Base-by-base conservation (phyloP, 2,113 vertebrate genomes). In the Gasterosteus nipponicus region DNA sequence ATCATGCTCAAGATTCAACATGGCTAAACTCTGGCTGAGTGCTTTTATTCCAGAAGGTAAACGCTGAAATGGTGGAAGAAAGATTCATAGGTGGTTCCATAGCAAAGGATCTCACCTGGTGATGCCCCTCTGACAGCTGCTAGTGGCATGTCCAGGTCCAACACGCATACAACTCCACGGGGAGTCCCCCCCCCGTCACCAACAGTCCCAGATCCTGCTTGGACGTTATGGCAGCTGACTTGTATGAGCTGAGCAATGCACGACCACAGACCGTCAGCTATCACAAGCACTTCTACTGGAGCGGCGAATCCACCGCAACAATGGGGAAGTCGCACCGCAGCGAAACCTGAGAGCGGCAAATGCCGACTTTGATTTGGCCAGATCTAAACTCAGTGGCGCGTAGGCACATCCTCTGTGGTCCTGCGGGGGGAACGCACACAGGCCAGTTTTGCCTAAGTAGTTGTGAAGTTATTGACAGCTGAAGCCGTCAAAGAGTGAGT, bases 391-490 rank as follows among this genome's bases (percentile, higher is more conserved):
- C 15, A 0, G 22, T 60, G 53, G 57, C 61, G 77, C 26, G 19
- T 54, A 29, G 57, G 66, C 39, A 61, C 7, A 51, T 73, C 69
- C 9, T 11, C 57, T 81, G 49, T 61, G 60, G 69, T 64, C 65
- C 39, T 61, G 38, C 29, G 22, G 29, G 15, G 15, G 15, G 35
- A 62, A 62, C 59, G 61, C 61, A 54, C 33, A 39, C 29, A 58
- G 56, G 69, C 7, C 44, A 44, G 69, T 57, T 73, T 72, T 56
- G 62, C 78, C 63, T 64, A 84, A 82, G 80, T 79, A 65, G 79
- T 31, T 78, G 73, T 26, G 38, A 61, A 41, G 57, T 78, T 77
- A 82, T 69, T 87, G 89, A 93, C 91, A 93, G 86, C 87, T 92
- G 91, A 91, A 58, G 70, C 75, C 41, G 85, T 75, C n/a, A 58